A percentile compares a stretch with the other conserved stretches of the same genome.
Conservation (phyloP, 1,140 invertebrate genomes). For the Drosophila truncata region DNA sequence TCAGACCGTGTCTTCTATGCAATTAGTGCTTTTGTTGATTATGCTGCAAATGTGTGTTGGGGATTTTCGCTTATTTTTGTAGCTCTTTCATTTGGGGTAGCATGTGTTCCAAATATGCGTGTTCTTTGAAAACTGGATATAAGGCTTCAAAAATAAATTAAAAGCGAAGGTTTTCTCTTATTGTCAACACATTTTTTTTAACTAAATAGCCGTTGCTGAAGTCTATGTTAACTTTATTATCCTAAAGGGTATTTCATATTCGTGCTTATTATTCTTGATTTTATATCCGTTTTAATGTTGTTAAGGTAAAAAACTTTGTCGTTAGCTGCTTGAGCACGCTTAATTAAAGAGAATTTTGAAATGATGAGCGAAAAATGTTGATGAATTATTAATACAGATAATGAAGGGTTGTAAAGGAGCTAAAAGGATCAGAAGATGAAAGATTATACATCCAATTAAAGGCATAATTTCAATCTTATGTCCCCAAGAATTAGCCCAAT, state of each 20-base stretch:
- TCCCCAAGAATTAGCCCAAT: background rate
- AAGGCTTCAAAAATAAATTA: background rate
- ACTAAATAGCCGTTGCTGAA: background rate
- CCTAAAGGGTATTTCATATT: slow-evolving; percentile 1
- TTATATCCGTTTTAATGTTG: background rate
- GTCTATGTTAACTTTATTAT: background rate
- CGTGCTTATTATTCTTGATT: background rate
- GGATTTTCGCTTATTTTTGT: slow-evolving; percentile 33
- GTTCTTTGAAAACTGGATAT: background rate
- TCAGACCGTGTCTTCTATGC: slow-evolving; percentile 74
- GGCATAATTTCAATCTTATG: no score
- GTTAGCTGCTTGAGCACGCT: slow-evolving; percentile 33
- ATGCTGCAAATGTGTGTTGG: slow-evolving; percentile 57
- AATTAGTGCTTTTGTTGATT: slow-evolving; percentile 83
- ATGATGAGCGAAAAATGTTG: slow-evolving; percentile 24
- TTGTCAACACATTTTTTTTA: background rate
- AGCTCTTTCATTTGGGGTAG: slow-evolving; percentile 14
- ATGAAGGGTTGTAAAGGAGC: background rate
- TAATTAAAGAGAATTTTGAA: slow-evolving; percentile 34
- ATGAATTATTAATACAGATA: slow-evolving; percentile 10
- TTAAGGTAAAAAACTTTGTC: slow-evolving; percentile 33
- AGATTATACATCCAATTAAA: no score
- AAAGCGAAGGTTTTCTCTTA: no score
- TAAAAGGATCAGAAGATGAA: no score
- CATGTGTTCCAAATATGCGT: background rate